phyloP scores from a whole-genome alignment of 2,797 vertebrate genomes.

The Anguilla megastoma region DNA sequence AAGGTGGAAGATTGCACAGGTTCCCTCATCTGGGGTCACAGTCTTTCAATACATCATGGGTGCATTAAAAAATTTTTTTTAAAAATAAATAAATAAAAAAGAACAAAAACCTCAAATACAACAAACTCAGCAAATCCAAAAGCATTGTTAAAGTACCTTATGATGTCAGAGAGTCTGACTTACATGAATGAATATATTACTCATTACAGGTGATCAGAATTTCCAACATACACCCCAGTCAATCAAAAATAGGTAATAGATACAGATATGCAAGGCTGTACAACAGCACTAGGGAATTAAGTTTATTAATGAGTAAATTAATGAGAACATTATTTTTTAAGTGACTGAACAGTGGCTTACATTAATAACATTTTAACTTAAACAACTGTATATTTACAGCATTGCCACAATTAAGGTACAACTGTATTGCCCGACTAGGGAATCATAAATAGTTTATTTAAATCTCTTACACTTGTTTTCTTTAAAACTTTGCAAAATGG shows the following conservation, averaged over 20 bases:
- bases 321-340: too few species aligned
- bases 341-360: too few species aligned
- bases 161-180: not conserved
- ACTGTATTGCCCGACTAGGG: not conserved
- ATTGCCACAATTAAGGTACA: not conserved
- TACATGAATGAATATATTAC: not conserved
- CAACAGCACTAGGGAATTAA: not conserved
- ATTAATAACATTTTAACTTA: not conserved
- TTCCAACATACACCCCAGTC: not conserved
- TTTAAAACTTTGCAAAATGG: not conserved
- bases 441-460: conserved; percentile 1
- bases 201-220: not conserved
- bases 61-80: too few species aligned
- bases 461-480: not conserved
- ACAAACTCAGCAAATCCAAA: not conserved
- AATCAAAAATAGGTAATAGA: not conserved
- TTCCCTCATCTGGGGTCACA: too few species aligned
- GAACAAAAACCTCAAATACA: not conserved
- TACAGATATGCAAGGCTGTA: not conserved
- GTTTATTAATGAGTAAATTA: not conserved
- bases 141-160: not conserved
- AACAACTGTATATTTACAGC: not conserved
- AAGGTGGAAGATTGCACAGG: not conserved
- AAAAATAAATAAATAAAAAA: too few species aligned
- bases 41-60: too few species aligned